These are phyloP conservation scores for Garra rufa DNA, from an alignment of 2,113 vertebrate genomes.

Conservation along the genomic window DNA sequence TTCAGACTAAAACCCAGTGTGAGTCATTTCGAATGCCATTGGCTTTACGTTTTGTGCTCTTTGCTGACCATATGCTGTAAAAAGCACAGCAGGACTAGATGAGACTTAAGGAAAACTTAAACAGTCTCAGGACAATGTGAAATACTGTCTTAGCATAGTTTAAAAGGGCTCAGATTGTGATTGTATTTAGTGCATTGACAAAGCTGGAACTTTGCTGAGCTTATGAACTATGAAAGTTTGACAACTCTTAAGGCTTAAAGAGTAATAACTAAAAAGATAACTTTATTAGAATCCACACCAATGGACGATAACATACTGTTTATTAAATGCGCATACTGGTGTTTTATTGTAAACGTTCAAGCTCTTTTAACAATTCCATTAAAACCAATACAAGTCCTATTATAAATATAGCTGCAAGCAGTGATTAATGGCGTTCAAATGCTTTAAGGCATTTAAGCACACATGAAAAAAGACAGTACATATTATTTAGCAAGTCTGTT, in stretches of 20 bases:
- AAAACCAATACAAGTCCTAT: too few relatives aligned
- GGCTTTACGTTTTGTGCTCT: conserved; percentile 46
- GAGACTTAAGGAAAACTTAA: conserved; percentile 36
- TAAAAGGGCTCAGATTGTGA: conserved; percentile 60
- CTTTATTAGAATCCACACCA: not conserved
- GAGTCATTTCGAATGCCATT: conserved; percentile 58
- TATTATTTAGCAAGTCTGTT: too few relatives aligned
- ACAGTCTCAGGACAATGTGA: conserved; percentile 38
- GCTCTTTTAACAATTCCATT: too few relatives aligned
- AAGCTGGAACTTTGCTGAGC: not conserved
- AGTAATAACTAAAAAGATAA: not conserved
- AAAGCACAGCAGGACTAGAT: conserved; percentile 24
- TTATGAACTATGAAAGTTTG: not conserved
- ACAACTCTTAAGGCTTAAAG: not conserved
- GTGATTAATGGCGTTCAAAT: too few relatives aligned
- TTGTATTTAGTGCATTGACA: conserved; percentile 61
- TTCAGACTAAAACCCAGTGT: conserved; percentile 53
- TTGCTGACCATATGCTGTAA: conserved; percentile 48
- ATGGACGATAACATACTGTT: not conserved
- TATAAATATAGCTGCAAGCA: too few relatives aligned
- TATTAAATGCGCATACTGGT: not conserved
- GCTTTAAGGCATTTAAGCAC: too few relatives aligned
- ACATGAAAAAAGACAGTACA: too few relatives aligned
- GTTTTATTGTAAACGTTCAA: not conserved
- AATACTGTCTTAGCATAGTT: conserved; percentile 54